Conservation (phyloP, 1,140 invertebrate species). For the Parapsyche elsis region DNA sequence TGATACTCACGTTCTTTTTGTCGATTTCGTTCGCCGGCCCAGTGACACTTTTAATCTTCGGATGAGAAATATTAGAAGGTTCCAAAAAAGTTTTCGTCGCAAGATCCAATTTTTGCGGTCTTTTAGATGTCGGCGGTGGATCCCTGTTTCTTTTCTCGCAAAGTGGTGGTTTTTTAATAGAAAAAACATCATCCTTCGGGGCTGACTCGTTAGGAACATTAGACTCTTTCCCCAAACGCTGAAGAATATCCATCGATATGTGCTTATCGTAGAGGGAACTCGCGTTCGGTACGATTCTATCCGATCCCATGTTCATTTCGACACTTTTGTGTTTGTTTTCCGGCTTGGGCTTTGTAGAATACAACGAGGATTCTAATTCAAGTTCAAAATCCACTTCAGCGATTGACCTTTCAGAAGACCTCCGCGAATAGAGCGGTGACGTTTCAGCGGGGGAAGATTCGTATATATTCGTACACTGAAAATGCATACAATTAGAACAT, state of each 20-base stretch:
- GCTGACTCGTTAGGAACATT: neutral
- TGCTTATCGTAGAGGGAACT: neutral
- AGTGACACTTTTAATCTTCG: neutral
- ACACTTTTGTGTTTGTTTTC: neutral
- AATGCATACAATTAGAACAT: constrained; percentile 38
- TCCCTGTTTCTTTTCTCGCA: constrained; percentile 32
- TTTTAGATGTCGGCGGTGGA: neutral
- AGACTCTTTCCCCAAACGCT: too few species aligned
- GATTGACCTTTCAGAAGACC: neutral
- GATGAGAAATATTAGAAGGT: neutral
- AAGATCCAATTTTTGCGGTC: neutral
- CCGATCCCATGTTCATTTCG: neutral
- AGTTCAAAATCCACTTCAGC: too few species aligned
- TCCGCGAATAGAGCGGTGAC: neutral
- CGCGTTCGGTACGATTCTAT: neutral
- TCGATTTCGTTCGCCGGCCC: constrained; percentile 1
- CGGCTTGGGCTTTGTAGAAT: too few species aligned
- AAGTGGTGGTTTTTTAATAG: constrained; percentile 26
- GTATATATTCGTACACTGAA: constrained; percentile 63
- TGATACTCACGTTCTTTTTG: constrained; percentile 1
- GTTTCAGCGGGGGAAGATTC: constrained; percentile 57
- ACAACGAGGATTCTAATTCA: too few species aligned
- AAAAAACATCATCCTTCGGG: neutral
- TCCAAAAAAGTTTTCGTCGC: neutral
- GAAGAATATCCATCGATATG: neutral